Conservation (phyloP, 1,140 invertebrate species). For the Drosophila leontia region DNA sequence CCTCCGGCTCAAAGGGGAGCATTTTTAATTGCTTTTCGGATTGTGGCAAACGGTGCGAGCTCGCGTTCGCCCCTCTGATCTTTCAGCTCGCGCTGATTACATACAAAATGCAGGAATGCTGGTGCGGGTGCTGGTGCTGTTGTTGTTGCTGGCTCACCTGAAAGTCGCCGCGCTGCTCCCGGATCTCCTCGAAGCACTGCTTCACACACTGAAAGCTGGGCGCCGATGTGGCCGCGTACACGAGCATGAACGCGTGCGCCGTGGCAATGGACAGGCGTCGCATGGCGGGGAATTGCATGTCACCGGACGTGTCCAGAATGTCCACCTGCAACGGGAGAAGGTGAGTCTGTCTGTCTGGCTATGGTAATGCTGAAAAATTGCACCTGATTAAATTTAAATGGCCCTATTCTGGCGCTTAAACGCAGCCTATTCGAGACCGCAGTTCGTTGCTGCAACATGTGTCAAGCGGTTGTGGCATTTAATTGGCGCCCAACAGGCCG, state of each 20-base stretch:
- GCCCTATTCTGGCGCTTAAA: background rate
- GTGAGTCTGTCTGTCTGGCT: constrained; percentile 9
- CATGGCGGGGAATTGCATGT: constrained; percentile 95
- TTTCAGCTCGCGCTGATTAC: constrained; percentile 57
- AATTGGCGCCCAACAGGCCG: constrained; percentile 1
- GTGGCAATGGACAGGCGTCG: constrained; percentile 93
- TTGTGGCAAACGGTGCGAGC: constrained; percentile 13
- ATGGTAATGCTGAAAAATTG: constrained; percentile 16
- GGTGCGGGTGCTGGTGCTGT: background rate
- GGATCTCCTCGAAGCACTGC: constrained; percentile 93
- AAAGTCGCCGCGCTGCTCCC: constrained; percentile 91
- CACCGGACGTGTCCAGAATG: constrained; percentile 94
- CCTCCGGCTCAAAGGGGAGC: constrained; percentile 26
- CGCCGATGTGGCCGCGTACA: constrained; percentile 93
- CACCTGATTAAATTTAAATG: constrained; percentile 29
- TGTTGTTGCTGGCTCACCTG: constrained; percentile 85
- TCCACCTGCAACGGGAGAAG: constrained; percentile 88
- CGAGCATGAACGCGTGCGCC: constrained; percentile 95
- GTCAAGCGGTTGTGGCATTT: constrained; percentile 2
- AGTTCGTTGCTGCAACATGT: background rate
- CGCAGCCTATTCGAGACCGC: constrained; percentile 1
- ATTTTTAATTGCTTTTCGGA: constrained; percentile 55
- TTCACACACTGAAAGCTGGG: constrained; percentile 92
- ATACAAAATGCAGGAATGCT: constrained; percentile 61
- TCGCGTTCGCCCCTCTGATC: background rate